Conservation (phyloP, 2,113 vertebrate genomes). For the Semnopithecus entellus region DNA sequence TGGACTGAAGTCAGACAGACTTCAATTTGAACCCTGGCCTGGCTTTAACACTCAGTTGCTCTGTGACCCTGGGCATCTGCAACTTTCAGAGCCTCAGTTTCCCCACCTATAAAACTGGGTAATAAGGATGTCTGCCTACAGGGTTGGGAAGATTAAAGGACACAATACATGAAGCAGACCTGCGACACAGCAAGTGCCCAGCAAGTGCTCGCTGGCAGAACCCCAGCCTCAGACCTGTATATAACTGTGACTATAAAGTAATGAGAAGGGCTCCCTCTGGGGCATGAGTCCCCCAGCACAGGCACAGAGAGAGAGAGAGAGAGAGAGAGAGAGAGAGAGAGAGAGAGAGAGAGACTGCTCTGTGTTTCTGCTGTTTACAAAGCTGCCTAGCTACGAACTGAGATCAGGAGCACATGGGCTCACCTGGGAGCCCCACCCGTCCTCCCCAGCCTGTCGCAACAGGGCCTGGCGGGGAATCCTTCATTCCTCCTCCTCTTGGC, state of each 20-base stretch:
- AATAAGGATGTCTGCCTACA: not conserved
- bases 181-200: rapidly evolving
- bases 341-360: too few species aligned
- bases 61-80: not conserved
- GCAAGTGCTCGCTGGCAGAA: not conserved
- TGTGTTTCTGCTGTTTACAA: slow-evolving; percentile 8
- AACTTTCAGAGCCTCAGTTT: slow-evolving; percentile 2
- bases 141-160: not conserved
- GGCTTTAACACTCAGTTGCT: not conserved
- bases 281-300: not conserved
- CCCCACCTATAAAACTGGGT: not conserved
- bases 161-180: not conserved
- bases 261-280: not conserved
- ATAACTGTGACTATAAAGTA: not conserved
- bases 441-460: slow-evolving; percentile 16
- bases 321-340: rapidly evolving
- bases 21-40: not conserved
- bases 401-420: not conserved
- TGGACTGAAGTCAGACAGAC: not conserved
- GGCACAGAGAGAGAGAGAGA: rapidly evolving
- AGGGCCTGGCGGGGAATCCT: not conserved
- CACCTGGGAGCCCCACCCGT: not conserved
- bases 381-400: not conserved
- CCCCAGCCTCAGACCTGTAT: not conserved
- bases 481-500: slow-evolving; percentile 8